Conservation (phyloP, 2,113 vertebrate species). For the Chamaetylas fuelleborni region DNA sequence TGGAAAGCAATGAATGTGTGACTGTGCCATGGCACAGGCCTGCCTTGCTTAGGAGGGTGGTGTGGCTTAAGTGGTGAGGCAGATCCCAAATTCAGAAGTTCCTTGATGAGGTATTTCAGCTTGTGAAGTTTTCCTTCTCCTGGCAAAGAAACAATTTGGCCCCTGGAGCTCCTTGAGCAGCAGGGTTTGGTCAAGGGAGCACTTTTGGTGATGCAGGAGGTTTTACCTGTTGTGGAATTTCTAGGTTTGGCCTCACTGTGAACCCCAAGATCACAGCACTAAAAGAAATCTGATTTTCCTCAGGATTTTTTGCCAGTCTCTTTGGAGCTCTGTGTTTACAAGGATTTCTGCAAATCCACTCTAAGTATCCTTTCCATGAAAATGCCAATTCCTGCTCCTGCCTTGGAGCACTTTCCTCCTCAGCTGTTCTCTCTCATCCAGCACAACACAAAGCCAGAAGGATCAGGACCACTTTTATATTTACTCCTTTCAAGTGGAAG, state of each 20-base stretch:
- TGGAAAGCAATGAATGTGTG: not conserved
- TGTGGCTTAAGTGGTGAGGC: not conserved
- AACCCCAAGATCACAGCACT: not conserved
- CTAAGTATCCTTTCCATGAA: not conserved
- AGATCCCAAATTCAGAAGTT: not conserved
- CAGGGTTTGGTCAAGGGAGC: not conserved
- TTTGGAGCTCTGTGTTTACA: not conserved
- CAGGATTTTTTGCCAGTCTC: not conserved
- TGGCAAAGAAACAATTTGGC: not conserved
- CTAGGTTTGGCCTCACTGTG: not conserved
- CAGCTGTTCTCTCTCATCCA: not conserved
- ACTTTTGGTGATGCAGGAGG: not conserved
- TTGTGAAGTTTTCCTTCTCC: not conserved
- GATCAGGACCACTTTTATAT: not conserved
- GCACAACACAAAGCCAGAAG: not conserved
- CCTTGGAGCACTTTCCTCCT: not conserved
- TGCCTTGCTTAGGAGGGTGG: not conserved
- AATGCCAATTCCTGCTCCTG: not conserved
- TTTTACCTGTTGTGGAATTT: accelerated
- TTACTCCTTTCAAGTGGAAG: not conserved
- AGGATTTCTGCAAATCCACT: not conserved
- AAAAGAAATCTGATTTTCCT: not conserved
- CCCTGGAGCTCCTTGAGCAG: not conserved
- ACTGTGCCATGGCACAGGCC: not conserved
- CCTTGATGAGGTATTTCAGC: not conserved